Percentiles rank a stretch among this genome's conserved stretches.
phyloP scores from a whole-genome alignment of 1,140 invertebrate species.

The Neuroterus valhalla region DNA sequence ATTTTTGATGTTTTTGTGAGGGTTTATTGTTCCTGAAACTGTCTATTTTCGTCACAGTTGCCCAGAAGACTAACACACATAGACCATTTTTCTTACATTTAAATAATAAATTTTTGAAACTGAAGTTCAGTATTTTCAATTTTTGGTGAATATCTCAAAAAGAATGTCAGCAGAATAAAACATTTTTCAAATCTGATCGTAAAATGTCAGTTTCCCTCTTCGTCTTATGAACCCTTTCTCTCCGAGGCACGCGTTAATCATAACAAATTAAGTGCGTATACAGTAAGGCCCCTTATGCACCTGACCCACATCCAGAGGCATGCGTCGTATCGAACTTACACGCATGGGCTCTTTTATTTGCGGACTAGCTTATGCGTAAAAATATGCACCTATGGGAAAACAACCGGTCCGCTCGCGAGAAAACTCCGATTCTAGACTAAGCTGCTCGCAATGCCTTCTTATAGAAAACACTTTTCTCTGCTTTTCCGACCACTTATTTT shows the following conservation, averaged over 20 bases:
- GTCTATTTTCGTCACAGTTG: too few species aligned
- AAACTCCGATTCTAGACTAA: background rate
- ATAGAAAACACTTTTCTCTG: constrained; percentile 58
- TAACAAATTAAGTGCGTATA: constrained; percentile 45
- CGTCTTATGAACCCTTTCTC: constrained; percentile 41
- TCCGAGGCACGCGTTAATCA: constrained; percentile 38
- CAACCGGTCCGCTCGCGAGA: constrained; percentile 5
- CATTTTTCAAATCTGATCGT: background rate
- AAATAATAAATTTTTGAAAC: too few species aligned
- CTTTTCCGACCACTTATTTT: constrained; percentile 56
- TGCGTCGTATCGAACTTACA: constrained; percentile 31
- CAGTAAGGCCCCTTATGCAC: constrained; percentile 38
- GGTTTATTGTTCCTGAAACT: too few species aligned
- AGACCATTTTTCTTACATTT: too few species aligned
- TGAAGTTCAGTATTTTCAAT: too few species aligned
- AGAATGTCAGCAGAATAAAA: background rate
- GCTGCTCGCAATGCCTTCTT: constrained; percentile 33
- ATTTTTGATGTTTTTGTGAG: too few species aligned
- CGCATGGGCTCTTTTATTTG: constrained; percentile 32
- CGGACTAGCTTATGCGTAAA: constrained; percentile 16
- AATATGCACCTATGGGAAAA: background rate
- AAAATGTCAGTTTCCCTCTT: constrained; percentile 17
- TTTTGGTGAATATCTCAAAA: background rate
- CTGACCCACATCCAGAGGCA: constrained; percentile 52
- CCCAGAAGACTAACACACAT: too few species aligned